Evolutionary conservation across 2,888 invertebrate genomes (phyloP), one percentile per base, ranked within the genome.

Genomic region (Xanthorhoe designata): DNA sequence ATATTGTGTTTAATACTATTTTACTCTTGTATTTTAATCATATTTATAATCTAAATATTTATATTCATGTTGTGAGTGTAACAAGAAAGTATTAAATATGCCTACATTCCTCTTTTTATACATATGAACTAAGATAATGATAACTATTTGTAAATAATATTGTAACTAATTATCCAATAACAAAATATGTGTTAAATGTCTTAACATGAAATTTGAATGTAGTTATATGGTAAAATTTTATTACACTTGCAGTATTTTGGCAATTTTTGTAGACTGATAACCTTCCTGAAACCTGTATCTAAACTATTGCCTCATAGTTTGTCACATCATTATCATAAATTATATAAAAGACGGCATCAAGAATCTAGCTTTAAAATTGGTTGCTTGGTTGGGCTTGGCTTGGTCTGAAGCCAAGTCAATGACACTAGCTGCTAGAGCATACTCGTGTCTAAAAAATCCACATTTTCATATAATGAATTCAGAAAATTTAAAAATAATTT

Each of bases 111-210:
- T 49, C 35, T 63, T 63, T 56, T 53, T 63, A 45, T 56, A 56
- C 32, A 8, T 61, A 19, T 58, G n/a, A 45, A 17, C 19, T 55
- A 49, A 49, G 42, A 56, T 57, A 32, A 57, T 32, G 32, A 38
- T 64, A 53, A 52, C 15, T 49, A 54, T 58, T 54, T 64, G 64
- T 64, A 64, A 64, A 64, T 64, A 64, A 51, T 24, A 24, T 38
- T 55, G 55, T 61, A 55, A 50, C 18, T 55, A 55, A 55, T 47
- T 61, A 61, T 24, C 24, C 24, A 59, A 15, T 15, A 47, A 17
- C 47, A 47, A 47, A 47, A 47, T 10, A 45, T 47, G 6, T 17
- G 47, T 47, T 17, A 7, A 47, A 47, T 42, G 38, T 47, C 15
- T 15, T 47, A 7, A 47, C 7, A 19, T 51, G n/a, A 62, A 56